Evolutionary conservation across 2,797 vertebrate genomes (phyloP), one percentile per base, ranked within the genome.

Genomic region (Amniataba percoides): DNA sequence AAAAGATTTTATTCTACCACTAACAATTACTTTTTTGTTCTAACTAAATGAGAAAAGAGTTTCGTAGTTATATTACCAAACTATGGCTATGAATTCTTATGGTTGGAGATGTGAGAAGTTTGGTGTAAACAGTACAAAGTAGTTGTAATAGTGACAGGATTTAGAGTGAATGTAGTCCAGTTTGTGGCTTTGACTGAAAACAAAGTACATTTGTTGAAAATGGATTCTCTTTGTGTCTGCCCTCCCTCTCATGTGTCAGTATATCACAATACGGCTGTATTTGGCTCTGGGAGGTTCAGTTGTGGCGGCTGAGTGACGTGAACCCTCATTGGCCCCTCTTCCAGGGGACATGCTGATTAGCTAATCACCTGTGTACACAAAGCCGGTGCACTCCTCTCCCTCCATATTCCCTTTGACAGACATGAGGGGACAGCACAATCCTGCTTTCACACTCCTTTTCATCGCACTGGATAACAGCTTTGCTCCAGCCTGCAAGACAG

Each of bases 281-380:
- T 94, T 82, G 82, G 83, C 86, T 90, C 87, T 85, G 82, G 72
- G 89, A 68, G 83, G 82, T 62, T 84, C 60, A 49, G 36, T 71
- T 23, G 79, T 83, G 87, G 70, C 65, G 75, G 87, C 74, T 93
- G 94, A 95, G 81, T 95, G 94, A 94, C 88, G 19, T 95, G 94
- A 94, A 95, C 94, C 92, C 82, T 90, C 16, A 73, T 78, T 95
- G 93, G 91, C 94, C 94, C 85, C 87, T 91, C 89, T 84, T 48
- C 81, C 69, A 85, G 88, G 92, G 91, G 91, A 94, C 91, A 93
- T 82, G 85, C 88, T 95, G 94, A 95, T 94, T 94, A 91, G 94
- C 89, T 94, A 94, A 95, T 95, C 94, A 95, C 93, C 95, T 95
- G 94, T 92, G 94, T 94, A 95, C 94, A 95, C 94, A 95, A 88